A percentile compares a stretch with the other conserved stretches of the same genome.
Evolutionary conservation across 2,888 invertebrate species (phyloP).

Genomic region (Leptopilina drosophilae): DNA sequence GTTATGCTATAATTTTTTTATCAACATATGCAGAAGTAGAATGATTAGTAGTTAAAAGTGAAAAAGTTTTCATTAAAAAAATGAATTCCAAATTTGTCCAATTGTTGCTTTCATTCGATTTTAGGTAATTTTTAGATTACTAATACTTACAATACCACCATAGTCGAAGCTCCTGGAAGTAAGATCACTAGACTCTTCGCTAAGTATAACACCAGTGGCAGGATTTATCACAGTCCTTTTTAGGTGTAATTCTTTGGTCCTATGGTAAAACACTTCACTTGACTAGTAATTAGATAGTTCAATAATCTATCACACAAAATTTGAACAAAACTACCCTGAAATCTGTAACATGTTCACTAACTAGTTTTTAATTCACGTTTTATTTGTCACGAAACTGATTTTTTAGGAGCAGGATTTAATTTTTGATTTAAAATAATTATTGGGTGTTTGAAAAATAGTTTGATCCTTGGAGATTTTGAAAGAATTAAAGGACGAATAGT

Average conservation of each 20-base stretch:
- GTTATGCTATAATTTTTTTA: no score
- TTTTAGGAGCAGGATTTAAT: neutral
- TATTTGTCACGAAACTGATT: constrained; percentile 6
- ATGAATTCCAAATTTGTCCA: neutral
- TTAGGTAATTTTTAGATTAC: neutral
- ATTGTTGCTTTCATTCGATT: neutral
- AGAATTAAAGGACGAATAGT: neutral
- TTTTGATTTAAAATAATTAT: neutral
- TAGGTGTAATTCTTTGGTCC: constrained; percentile 35
- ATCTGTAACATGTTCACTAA: constrained; percentile 12
- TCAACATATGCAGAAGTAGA: no score
- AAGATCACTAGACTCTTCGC: constrained; percentile 47
- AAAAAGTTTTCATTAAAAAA: no score
- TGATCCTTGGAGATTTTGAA: neutral
- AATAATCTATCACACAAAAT: constrained; percentile 6
- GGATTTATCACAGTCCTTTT: constrained; percentile 31
- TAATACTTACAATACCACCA: constrained; percentile 75
- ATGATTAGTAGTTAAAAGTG: no score
- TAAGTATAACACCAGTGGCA: neutral
- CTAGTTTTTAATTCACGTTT: constrained; percentile 4
- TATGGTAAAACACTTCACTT: constrained; percentile 36
- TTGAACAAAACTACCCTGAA: neutral
- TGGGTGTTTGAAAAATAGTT: neutral
- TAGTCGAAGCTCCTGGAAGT: constrained; percentile 69
- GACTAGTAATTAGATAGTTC: constrained; percentile 28